Base-by-base conservation (phyloP, 2,113 vertebrate genomes). In the Apteryx owenii region DNA sequence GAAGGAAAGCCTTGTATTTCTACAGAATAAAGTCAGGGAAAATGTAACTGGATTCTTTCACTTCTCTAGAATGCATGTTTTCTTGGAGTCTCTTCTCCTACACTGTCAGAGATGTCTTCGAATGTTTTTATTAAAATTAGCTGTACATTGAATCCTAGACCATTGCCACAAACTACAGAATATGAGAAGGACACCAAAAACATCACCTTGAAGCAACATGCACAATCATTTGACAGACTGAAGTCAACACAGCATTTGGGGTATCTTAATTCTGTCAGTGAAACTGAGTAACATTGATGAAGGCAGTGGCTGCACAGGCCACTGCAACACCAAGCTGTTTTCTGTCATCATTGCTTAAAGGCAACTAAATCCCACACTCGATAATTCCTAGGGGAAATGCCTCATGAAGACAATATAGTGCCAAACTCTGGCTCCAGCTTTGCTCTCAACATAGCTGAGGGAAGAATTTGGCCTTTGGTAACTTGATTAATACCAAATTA, bases 401-500 rank as follows among this genome's bases (percentile, higher is more conserved):
- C 85, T 96, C 25, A 28, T 25, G 64, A 88, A 83, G 72, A 78
- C 16, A 93, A 53, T 29, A 85, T 0, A 80, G 78, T 4, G 2
- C 70, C 81, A 19, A 65, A 50, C 42, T 53, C 58, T 25, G 76
- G 95, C 81, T 84, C 69, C 88, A 91, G 46, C 88, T 66, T 90
- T 33, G 6, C 54, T 92, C 69, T 86, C 54, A 21, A 51, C 25
- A n/a, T 8, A 77, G 80, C 85, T 23, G 54, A 89, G 61, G 46
- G 65, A 54, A 91, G 51, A 86, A 93, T 89, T 5, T 88, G 91
- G 93, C 93, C 82, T 93, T 85, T 88, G 62, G 61, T 69, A 94
- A 90, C 79, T 91, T 83, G 85, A 96, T 90, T 92, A 91, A 94
- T 86, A 76, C 38, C 75, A 58, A 86, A 93, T 89, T 93, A 95